These are phyloP conservation scores for Lepus oiostolus DNA, from an alignment of 2,797 vertebrate species.

Conservation along the genomic window DNA sequence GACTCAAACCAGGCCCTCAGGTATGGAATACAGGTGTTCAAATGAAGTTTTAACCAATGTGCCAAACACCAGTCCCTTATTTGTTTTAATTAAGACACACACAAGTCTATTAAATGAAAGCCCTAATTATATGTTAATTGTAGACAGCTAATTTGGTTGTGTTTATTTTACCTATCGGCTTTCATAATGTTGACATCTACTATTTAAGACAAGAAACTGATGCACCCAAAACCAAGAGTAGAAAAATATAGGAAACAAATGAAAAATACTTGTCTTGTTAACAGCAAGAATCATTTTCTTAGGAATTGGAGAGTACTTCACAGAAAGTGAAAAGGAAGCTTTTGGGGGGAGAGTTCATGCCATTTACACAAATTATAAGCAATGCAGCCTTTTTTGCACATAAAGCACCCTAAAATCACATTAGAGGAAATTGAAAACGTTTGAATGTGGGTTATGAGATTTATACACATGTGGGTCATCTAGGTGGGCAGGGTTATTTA, in stretches of 20 bases:
- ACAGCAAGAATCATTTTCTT: neutral
- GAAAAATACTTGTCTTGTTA: neutral
- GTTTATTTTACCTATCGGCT: neutral
- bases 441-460: slow-evolving; percentile 5
- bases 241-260: neutral
- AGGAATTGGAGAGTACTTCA: neutral
- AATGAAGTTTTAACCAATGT: too few relatives aligned
- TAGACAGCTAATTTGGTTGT: neutral
- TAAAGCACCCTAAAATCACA: neutral
- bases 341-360: neutral
- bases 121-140: neutral
- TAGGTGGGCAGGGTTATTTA: neutral
- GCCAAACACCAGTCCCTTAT: too few relatives aligned
- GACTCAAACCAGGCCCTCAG: too few relatives aligned
- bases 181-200: neutral
- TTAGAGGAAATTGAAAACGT: slow-evolving; percentile 8
- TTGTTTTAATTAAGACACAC: neutral
- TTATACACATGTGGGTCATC: neutral
- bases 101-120: neutral
- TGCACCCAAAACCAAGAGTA: neutral
- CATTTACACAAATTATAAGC: neutral
- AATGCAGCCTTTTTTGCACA: neutral
- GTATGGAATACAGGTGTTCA: too few relatives aligned
- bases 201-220: neutral
- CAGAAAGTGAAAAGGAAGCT: slow-evolving; percentile 12